phyloP scores from a whole-genome alignment of 2,888 invertebrate genomes.

The Scaptomyza caliginosa region DNA sequence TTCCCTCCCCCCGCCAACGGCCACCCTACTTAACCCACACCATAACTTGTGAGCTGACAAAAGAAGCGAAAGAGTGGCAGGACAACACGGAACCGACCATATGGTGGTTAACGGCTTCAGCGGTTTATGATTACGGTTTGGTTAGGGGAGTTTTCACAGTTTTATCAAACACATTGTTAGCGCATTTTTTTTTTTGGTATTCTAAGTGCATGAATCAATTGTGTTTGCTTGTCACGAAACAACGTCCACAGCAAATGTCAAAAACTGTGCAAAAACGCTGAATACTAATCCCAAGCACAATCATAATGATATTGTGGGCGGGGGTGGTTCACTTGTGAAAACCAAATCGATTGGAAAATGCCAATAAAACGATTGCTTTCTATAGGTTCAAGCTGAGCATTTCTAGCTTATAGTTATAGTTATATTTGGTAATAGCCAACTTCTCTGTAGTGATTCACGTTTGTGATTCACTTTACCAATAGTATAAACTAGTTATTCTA shows the following conservation, averaged over 20 bases:
- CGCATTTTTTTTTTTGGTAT: conserved; percentile 60
- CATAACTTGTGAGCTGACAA: conserved; percentile 2
- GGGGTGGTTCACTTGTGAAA: conserved; percentile 31
- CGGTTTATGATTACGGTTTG: conserved; percentile 2
- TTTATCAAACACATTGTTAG: conserved; percentile 64
- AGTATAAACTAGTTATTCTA: neutral
- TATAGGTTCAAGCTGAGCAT: conserved; percentile 16
- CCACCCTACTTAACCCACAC: conserved; percentile 3
- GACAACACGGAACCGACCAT: conserved; percentile 18
- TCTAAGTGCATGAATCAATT: conserved; percentile 63
- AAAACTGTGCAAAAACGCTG: conserved; percentile 18
- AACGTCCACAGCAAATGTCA: conserved; percentile 31
- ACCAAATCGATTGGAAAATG: conserved; percentile 70
- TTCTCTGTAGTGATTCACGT: neutral
- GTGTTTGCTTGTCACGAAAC: conserved; percentile 41
- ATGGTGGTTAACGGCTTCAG: conserved; percentile 54
- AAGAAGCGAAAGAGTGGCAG: conserved; percentile 12
- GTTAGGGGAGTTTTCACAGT: conserved; percentile 7
- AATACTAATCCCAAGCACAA: conserved; percentile 19
- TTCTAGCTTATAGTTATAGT: neutral
- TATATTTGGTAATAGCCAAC: neutral
- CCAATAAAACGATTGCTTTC: conserved; percentile 49
- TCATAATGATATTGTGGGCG: conserved; percentile 60
- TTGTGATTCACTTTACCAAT: neutral
- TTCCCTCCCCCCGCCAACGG: neutral